These are phyloP conservation scores for Myotis brandtii DNA, from an alignment of 2,113 vertebrate genomes.

Conservation along the genomic window DNA sequence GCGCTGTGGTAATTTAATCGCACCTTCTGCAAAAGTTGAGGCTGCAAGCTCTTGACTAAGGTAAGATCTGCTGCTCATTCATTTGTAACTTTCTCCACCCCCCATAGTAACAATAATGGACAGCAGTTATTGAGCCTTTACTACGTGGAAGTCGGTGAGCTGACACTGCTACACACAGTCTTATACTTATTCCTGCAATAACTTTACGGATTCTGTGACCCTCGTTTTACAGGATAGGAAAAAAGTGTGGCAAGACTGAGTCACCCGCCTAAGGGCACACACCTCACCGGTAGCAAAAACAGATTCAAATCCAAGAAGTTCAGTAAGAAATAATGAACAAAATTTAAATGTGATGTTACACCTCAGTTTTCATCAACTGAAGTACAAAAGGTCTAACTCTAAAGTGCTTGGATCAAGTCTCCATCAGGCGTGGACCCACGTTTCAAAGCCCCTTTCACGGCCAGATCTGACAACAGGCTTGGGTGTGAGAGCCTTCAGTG, in stretches of 20 bases:
- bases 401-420: constrained; percentile 7
- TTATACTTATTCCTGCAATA: background rate
- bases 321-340: background rate
- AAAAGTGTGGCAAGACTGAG: background rate
- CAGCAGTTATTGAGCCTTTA: background rate
- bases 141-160: rapidly evolving
- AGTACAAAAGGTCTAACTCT: background rate
- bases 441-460: background rate
- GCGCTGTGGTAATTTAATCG: background rate
- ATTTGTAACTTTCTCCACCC: rapidly evolving
- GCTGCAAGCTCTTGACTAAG: background rate
- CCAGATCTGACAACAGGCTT: constrained; percentile 16
- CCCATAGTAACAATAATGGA: background rate
- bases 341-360: background rate
- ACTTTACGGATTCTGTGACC: background rate
- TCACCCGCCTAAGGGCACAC: background rate
- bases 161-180: background rate
- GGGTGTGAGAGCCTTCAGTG: constrained; percentile 6
- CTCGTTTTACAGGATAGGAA: background rate
- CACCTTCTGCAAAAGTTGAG: background rate
- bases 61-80: background rate
- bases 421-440: constrained; percentile 28
- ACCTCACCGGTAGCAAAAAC: background rate
- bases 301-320: background rate
- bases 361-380: background rate